A percentile compares a stretch with the other conserved stretches of the same genome.
phyloP scores from a whole-genome alignment of 2,888 invertebrate species.

The Ormyrus rosae region DNA sequence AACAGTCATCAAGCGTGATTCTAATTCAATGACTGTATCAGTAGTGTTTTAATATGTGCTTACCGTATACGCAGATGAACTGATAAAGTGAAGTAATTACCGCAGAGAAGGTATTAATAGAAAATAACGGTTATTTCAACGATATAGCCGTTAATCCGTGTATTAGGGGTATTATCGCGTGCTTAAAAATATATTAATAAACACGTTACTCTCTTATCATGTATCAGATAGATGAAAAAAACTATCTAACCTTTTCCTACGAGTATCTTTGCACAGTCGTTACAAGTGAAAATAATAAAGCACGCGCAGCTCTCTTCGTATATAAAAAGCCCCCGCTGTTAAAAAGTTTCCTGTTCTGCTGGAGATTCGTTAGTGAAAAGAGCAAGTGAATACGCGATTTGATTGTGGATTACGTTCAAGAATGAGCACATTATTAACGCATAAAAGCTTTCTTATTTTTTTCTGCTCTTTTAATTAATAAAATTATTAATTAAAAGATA shows the following conservation, averaged over 20 bases:
- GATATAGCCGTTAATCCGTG: background rate
- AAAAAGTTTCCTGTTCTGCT: too few relatives aligned
- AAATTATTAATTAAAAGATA: too few relatives aligned
- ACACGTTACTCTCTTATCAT: conserved; percentile 6
- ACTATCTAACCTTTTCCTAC: background rate
- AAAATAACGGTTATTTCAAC: background rate
- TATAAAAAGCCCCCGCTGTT: background rate
- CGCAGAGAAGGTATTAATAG: background rate
- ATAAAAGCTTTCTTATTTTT: too few relatives aligned
- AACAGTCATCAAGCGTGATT: too few relatives aligned
- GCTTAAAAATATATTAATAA: conserved; percentile 16
- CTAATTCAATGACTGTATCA: too few relatives aligned
- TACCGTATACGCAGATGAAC: too few relatives aligned
- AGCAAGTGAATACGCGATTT: too few relatives aligned
- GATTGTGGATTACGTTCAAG: too few relatives aligned
- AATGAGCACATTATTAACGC: too few relatives aligned
- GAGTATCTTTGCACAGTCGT: conserved; percentile 26
- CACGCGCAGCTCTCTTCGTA: background rate
- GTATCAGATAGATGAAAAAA: background rate
- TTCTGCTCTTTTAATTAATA: too few relatives aligned
- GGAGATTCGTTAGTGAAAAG: too few relatives aligned
- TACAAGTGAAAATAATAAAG: conserved; percentile 8
- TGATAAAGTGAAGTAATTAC: background rate
- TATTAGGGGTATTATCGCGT: background rate
- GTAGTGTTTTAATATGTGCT: too few relatives aligned